Evolutionary conservation across 2,113 vertebrate species (phyloP).

Genomic region (Phaethon lepturus): DNA sequence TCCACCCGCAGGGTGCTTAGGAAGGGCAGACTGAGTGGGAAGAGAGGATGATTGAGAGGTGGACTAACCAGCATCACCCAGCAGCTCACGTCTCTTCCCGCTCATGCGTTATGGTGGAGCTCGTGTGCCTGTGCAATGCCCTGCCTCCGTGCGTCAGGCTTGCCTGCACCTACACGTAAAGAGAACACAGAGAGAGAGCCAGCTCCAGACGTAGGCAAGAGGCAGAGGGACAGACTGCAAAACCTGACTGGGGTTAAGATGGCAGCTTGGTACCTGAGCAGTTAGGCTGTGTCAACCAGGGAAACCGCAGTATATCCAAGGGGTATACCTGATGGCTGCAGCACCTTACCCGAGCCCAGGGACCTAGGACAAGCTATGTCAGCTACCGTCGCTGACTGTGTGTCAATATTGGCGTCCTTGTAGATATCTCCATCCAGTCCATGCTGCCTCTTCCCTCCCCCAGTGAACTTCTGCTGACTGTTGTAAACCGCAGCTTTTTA

Average conservation of each 20-base stretch:
- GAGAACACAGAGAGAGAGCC: not conserved
- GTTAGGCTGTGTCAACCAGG: not conserved
- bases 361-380: fast-evolving
- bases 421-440: fast-evolving
- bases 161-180: not conserved
- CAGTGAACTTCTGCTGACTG: not conserved
- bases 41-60: not conserved
- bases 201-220: not conserved
- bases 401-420: not conserved
- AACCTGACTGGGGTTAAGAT: not conserved
- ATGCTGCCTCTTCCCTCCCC: not conserved
- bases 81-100: fast-evolving
- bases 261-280: not conserved
- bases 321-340: not conserved
- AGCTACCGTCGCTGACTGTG: not conserved
- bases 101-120: not conserved
- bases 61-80: not conserved
- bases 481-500: not conserved
- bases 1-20: not conserved
- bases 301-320: not conserved
- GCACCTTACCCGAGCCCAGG: not conserved
- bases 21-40: not conserved
- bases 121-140: not conserved
- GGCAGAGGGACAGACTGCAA: not conserved
- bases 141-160: not conserved